Percentiles rank a stretch among this genome's conserved stretches.
Evolutionary conservation across 2,113 vertebrate genomes (phyloP).

Genomic region (Gallinago jamesoni): DNA sequence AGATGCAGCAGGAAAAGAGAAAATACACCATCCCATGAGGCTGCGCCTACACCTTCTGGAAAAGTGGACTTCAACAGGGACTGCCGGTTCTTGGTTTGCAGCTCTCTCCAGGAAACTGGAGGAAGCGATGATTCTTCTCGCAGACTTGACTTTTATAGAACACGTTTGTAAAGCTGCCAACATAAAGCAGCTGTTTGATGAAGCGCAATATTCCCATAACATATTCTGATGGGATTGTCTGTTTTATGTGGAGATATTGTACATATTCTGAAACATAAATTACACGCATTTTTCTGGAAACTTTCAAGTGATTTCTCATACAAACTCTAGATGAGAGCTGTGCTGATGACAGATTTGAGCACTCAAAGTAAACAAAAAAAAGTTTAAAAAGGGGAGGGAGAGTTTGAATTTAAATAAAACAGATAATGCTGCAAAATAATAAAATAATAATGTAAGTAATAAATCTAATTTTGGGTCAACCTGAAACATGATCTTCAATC

Average conservation of each 20-base stretch:
- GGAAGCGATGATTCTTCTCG: neutral
- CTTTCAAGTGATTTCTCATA: neutral
- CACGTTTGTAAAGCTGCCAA: neutral
- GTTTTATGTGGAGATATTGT: neutral
- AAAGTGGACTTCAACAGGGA: neutral
- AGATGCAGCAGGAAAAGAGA: neutral
- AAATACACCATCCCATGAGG: neutral
- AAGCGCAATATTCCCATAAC: neutral
- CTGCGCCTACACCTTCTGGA: neutral
- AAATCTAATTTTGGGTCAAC: neutral
- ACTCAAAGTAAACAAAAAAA: neutral
- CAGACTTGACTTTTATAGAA: neutral
- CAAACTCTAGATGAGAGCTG: neutral
- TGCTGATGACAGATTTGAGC: neutral
- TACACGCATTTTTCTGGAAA: neutral
- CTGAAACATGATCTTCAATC: neutral
- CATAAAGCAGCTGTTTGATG: neutral
- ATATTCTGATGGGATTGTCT: neutral
- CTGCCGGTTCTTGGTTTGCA: neutral
- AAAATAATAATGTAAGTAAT: neutral
- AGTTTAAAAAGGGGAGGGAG: rapidly evolving
- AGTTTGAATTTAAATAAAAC: neutral
- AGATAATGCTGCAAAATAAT: neutral
- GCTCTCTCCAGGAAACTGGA: neutral
- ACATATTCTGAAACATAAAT: neutral